phyloP scores from a whole-genome alignment of 2,888 invertebrate genomes.

The Coelogynopora nodosa region DNA sequence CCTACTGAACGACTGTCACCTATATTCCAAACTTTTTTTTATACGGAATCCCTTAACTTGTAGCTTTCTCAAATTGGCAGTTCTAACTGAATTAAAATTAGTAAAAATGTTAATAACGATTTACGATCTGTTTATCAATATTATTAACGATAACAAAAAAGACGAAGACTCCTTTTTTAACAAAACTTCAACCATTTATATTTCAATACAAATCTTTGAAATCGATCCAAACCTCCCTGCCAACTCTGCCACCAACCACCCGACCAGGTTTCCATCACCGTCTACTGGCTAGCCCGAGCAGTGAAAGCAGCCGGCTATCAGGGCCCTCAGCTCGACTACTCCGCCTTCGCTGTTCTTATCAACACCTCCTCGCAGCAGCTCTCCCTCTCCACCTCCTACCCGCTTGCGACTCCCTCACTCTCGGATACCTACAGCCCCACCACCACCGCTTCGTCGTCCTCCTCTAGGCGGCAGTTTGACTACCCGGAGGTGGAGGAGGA shows the following conservation, averaged over 20 bases:
- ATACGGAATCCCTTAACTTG: too few species aligned
- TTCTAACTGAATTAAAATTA: too few species aligned
- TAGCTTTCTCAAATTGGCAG: too few species aligned
- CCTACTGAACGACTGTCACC: too few species aligned
- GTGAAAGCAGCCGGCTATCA: constrained; percentile 51
- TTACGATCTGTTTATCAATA: too few species aligned
- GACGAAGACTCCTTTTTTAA: too few species aligned
- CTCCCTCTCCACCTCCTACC: background rate
- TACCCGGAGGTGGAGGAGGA: background rate
- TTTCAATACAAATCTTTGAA: background rate
- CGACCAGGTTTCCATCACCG: constrained; percentile 57
- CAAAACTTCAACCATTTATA: too few species aligned
- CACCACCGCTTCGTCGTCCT: background rate
- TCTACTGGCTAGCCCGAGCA: constrained; percentile 57
- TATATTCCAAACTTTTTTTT: too few species aligned
- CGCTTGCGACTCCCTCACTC: too few species aligned
- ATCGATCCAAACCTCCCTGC: background rate
- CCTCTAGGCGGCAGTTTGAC: too few species aligned
- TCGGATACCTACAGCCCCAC: background rate
- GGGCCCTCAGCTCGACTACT: constrained; percentile 57
- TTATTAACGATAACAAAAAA: too few species aligned
- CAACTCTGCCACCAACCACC: background rate
- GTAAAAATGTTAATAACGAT: too few species aligned
- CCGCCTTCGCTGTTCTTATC: constrained; percentile 57
- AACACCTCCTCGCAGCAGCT: background rate